A percentile compares a stretch with the other conserved stretches of the same genome.
Evolutionary conservation across 2,113 vertebrate genomes (phyloP).

Genomic region (Ptilonorhynchus violaceus): DNA sequence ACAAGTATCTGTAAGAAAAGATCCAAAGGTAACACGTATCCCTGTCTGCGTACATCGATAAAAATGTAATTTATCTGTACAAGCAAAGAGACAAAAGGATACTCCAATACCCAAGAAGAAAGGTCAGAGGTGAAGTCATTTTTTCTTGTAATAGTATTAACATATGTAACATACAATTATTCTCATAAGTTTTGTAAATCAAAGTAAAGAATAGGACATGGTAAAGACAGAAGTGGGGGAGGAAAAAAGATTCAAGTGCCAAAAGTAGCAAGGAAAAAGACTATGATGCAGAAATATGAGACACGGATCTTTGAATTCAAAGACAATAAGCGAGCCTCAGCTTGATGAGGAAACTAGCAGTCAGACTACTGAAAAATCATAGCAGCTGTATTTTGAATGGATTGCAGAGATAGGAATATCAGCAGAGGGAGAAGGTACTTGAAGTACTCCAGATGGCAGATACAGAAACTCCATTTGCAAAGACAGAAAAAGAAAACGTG

Average conservation of each 20-base stretch:
- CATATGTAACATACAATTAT: neutral
- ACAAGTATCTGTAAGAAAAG: neutral
- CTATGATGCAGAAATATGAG: neutral
- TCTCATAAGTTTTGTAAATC: neutral
- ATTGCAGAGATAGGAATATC: neutral
- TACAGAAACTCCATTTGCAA: neutral
- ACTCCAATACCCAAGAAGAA: neutral
- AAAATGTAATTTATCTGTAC: neutral
- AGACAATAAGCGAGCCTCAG: neutral
- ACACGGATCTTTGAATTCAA: neutral
- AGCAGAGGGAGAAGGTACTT: neutral
- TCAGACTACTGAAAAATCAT: neutral
- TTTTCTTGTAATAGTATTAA: neutral
- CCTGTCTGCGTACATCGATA: neutral
- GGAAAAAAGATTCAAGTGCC: neutral
- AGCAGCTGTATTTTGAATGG: neutral
- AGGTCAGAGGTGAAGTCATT: neutral
- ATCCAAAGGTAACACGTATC: neutral
- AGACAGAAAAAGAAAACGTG: neutral
- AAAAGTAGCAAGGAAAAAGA: neutral
- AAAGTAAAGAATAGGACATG: neutral
- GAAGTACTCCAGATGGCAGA: neutral
- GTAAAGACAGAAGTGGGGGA: rapidly evolving
- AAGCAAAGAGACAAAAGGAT: neutral
- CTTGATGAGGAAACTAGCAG: neutral